These are phyloP conservation scores for Okamejei kenojei DNA, from an alignment of 2,797 vertebrate genomes.

Conservation along the genomic window DNA sequence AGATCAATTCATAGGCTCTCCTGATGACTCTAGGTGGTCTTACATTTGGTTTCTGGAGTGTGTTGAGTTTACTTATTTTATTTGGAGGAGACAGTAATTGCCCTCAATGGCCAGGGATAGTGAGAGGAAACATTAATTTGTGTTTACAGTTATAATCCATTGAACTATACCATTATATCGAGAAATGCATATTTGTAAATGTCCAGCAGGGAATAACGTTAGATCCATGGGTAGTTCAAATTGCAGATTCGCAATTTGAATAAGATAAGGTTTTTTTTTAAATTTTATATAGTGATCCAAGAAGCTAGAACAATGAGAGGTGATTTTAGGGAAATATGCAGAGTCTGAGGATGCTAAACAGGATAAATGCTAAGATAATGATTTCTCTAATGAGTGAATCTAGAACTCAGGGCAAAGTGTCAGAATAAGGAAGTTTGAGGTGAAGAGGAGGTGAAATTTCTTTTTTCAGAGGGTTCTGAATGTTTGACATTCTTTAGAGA, in stretches of 20 bases:
- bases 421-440: no score
- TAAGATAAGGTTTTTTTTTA: neutral
- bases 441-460: no score
- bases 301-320: no score
- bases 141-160: neutral
- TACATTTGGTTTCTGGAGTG: neutral
- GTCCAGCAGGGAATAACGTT: neutral
- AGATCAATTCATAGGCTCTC: neutral
- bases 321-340: no score
- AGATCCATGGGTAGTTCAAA: neutral
- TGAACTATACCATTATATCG: no score
- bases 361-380: no score
- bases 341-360: no score
- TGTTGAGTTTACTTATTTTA: neutral
- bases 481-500: no score
- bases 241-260: neutral
- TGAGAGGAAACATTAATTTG: neutral
- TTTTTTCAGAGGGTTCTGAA: no score
- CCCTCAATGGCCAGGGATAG: neutral
- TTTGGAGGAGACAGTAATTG: neutral
- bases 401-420: no score
- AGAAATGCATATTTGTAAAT: neutral
- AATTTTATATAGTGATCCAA: neutral
- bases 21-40: neutral
- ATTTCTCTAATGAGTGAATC: no score